Percentiles rank a stretch among this genome's conserved stretches.
phyloP scores from a whole-genome alignment of 2,113 vertebrate species.

The Oophaga pumilio region DNA sequence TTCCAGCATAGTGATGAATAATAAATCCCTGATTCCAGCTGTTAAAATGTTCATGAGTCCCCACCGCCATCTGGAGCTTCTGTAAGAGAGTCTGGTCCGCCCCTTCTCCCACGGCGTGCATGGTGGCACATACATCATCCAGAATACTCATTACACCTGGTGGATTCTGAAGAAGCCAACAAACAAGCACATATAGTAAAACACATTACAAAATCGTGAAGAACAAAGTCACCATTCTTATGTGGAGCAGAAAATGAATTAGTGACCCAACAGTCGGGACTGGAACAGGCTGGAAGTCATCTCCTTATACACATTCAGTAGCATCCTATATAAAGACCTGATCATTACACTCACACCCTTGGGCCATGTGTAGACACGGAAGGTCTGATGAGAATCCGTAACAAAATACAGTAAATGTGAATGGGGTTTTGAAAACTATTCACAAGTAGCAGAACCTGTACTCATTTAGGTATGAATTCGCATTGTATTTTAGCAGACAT shows the following conservation, averaged over 20 bases:
- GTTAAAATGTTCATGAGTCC: conserved; percentile 98
- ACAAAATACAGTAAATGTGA: too few relatives aligned
- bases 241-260: neutral
- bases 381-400: too few relatives aligned
- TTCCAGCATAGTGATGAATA: conserved; percentile 97
- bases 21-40: conserved; percentile 99
- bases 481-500: too few relatives aligned
- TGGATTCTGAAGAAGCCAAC: conserved; percentile 78
- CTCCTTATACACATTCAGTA: too few relatives aligned
- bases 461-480: too few relatives aligned
- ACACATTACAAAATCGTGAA: neutral
- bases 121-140: conserved; percentile 97
- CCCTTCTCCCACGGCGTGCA: conserved; percentile 95
- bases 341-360: too few relatives aligned
- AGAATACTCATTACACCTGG: conserved; percentile 96
- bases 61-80: conserved; percentile 92
- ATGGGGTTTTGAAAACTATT: too few relatives aligned
- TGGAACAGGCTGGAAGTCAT: too few relatives aligned
- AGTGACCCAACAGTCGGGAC: neutral
- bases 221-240: neutral
- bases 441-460: too few relatives aligned
- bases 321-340: too few relatives aligned
- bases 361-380: too few relatives aligned
- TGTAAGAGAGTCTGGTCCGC: conserved; percentile 97
- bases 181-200: neutral